A percentile compares a stretch with the other conserved stretches of the same genome.
These are phyloP conservation scores for Trogon melanurus DNA, from an alignment of 2,113 vertebrate genomes.

Conservation along the genomic window DNA sequence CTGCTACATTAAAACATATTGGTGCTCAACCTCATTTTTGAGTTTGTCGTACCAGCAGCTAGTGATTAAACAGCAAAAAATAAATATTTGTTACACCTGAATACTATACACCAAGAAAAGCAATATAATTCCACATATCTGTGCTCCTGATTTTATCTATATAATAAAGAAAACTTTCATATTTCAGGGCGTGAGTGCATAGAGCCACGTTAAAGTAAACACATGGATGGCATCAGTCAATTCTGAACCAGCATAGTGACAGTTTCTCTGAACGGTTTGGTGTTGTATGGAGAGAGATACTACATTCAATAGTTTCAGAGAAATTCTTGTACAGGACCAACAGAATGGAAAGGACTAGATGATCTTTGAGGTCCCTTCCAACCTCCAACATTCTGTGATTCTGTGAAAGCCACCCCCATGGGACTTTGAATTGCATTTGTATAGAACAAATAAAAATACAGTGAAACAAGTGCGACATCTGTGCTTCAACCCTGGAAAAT, in stretches of 20 bases:
- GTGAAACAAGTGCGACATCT: neutral
- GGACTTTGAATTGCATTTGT: neutral
- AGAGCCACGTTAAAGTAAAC: neutral
- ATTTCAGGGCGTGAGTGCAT: neutral
- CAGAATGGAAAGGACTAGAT: neutral
- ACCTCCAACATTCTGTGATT: too few species aligned
- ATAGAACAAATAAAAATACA: neutral
- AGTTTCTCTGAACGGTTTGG: neutral
- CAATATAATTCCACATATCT: constrained; percentile 3
- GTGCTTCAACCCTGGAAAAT: neutral
- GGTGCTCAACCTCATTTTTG: neutral
- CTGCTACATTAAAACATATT: neutral
- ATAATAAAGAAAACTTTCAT: constrained; percentile 10
- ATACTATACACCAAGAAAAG: neutral
- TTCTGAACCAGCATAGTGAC: neutral
- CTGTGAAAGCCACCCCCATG: neutral
- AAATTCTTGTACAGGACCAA: neutral
- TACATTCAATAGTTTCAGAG: neutral
- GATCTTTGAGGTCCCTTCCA: too few species aligned
- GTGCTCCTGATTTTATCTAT: constrained; percentile 34
- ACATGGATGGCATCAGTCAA: neutral
- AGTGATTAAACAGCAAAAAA: neutral
- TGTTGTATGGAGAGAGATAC: neutral
- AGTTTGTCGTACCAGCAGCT: neutral
- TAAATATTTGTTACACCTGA: neutral